Conservation (phyloP, 2,797 vertebrate species). For the Phylloscopus collybita region DNA sequence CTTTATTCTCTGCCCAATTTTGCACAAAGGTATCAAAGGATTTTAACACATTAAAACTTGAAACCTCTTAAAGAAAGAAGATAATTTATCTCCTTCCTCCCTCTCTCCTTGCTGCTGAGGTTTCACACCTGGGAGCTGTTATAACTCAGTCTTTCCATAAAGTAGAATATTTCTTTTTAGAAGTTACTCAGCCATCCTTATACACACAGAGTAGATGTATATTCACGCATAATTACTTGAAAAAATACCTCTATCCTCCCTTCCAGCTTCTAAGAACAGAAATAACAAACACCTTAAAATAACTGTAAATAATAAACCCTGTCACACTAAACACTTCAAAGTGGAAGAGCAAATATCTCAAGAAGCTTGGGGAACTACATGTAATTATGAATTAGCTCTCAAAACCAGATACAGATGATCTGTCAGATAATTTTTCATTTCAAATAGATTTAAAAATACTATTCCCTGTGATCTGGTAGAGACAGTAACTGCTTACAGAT, state of each 20-base stretch:
- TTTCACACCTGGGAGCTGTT: constrained; percentile 24
- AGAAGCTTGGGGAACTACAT: constrained; percentile 28
- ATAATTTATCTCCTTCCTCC: background rate
- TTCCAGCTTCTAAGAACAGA: constrained; percentile 28
- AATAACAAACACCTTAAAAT: constrained; percentile 48
- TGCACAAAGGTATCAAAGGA: constrained; percentile 30
- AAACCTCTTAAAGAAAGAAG: background rate
- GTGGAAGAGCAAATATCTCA: constrained; percentile 20
- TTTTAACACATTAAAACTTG: constrained; percentile 29
- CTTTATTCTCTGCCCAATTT: constrained; percentile 39
- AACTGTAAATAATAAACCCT: constrained; percentile 42
- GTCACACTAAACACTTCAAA: constrained; percentile 42
- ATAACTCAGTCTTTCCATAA: background rate
- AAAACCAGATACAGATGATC: constrained; percentile 22
- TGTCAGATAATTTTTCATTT: constrained; percentile 23
- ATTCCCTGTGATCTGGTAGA: background rate
- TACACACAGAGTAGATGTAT: background rate
- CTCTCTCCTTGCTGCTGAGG: background rate
- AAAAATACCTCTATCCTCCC: background rate
- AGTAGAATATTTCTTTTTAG: background rate
- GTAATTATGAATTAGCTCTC: constrained; percentile 23
- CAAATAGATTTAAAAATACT: background rate
- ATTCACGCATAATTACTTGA: background rate
- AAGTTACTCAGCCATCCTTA: background rate
- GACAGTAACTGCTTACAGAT: background rate